Conservation (phyloP, 2,797 vertebrate species). For the Coccyzus lansbergi region DNA sequence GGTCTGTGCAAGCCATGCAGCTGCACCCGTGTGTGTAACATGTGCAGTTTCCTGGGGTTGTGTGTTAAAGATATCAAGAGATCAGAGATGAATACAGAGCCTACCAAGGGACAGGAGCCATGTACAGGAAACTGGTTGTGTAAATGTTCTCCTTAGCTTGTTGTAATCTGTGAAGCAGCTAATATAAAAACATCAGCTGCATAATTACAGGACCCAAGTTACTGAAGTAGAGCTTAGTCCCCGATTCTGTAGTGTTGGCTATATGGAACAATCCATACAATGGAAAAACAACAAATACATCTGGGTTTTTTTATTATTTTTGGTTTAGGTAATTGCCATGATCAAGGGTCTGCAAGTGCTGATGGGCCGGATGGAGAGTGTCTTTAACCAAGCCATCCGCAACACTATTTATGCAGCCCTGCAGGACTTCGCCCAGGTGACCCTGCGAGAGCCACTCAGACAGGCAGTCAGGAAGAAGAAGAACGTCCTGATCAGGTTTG, state of each 20-base stretch:
- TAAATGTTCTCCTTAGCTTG: not conserved
- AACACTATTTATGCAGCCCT: slow-evolving; percentile 97
- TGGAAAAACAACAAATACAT: not conserved
- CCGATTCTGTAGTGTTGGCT: not conserved
- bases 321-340: slow-evolving; percentile 91
- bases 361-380: slow-evolving; percentile 98
- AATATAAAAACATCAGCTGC: not conserved
- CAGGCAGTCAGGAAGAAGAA: slow-evolving; percentile 99
- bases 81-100: not conserved
- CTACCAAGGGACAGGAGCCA: not conserved
- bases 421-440: slow-evolving; percentile 98
- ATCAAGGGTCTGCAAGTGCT: slow-evolving; percentile 98
- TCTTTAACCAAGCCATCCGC: slow-evolving; percentile 98
- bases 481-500: slow-evolving; percentile 93
- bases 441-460: slow-evolving; percentile 92
- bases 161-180: not conserved
- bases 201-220: not conserved
- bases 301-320: not conserved
- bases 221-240: not conserved
- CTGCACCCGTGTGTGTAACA: not conserved
- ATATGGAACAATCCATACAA: not conserved
- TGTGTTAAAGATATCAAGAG: not conserved
- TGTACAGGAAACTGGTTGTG: not conserved
- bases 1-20: not conserved
- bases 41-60: not conserved